Conservation (phyloP, 2,888 invertebrate genomes). For the Dorcus hopei region DNA sequence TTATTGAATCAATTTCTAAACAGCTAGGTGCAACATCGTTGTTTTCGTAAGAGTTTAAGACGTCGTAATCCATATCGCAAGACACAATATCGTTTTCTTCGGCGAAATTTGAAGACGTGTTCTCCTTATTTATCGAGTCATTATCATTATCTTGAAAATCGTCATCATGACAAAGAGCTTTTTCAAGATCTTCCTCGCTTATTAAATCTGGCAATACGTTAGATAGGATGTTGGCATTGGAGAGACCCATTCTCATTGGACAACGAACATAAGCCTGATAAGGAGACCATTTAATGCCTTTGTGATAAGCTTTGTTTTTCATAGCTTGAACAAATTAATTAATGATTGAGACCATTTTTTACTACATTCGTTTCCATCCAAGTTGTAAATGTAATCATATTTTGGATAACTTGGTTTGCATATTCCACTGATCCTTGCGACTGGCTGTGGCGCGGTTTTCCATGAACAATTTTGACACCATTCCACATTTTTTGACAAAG, state of each 20-base stretch:
- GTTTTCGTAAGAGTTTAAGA: no score
- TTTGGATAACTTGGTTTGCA: background rate
- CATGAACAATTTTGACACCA: no score
- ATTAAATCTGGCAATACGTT: background rate
- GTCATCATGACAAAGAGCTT: background rate
- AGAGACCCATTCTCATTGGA: background rate
- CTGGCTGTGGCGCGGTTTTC: no score
- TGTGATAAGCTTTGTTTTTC: background rate
- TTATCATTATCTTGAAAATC: background rate
- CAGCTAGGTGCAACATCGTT: no score
- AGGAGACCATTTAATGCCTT: background rate
- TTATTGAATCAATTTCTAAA: no score
- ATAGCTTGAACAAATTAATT: background rate
- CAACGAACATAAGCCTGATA: background rate
- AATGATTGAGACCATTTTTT: background rate
- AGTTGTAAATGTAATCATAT: background rate
- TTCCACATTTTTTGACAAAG: no score
- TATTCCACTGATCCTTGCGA: background rate
- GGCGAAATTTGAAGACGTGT: no score
- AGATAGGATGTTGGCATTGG: background rate
- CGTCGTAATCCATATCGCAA: no score
- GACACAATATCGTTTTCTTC: no score
- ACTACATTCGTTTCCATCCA: background rate
- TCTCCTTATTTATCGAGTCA: no score
- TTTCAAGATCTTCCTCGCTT: background rate